A percentile compares a stretch with the other conserved stretches of the same genome.
Conservation (phyloP, 2,113 vertebrate genomes). For the Calidris pygmaea region DNA sequence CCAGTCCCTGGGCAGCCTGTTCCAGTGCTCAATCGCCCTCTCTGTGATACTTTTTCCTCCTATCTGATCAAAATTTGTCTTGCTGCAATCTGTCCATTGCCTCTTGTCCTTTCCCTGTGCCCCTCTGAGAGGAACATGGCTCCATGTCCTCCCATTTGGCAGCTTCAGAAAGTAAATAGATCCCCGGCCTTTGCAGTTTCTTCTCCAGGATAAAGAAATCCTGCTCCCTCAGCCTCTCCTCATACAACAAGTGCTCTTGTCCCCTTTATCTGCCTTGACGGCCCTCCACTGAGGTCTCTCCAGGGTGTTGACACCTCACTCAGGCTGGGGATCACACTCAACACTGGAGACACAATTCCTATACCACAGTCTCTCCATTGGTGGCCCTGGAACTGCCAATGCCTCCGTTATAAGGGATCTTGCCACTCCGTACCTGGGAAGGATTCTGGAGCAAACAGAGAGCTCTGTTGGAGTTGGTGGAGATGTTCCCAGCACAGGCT, state of each 20-base stretch:
- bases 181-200: not conserved
- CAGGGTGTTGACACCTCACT: not conserved
- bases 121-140: not conserved
- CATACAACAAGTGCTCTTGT: not conserved
- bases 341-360: not conserved
- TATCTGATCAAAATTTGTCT: not conserved
- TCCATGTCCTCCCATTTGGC: not conserved
- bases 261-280: not conserved
- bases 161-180: not conserved
- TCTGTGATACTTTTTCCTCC: not conserved
- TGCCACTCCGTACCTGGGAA: fast-evolving
- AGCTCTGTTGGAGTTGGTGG: not conserved
- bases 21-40: not conserved
- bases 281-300: not conserved
- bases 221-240: not conserved
- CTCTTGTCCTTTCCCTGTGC: no score
- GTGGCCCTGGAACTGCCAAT: not conserved
- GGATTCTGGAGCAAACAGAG: not conserved
- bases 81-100: not conserved
- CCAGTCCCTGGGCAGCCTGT: not conserved
- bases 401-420: not conserved
- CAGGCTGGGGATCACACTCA: not conserved
- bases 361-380: not conserved
- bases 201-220: not conserved
- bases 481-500: not conserved